phyloP scores from a whole-genome alignment of 2,888 invertebrate genomes.

The Harpalus rubripes region DNA sequence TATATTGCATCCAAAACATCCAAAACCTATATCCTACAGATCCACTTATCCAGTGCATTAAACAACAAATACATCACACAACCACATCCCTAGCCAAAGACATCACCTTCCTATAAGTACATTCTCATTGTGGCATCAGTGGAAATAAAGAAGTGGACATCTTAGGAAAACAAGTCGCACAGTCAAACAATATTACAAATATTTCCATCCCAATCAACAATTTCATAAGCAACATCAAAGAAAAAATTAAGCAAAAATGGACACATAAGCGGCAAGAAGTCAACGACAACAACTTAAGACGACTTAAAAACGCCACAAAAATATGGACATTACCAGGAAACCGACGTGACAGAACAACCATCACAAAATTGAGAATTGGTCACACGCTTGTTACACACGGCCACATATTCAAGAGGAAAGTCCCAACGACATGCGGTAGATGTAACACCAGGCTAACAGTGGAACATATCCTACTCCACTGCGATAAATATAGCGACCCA shows the following conservation, averaged over 20 bases:
- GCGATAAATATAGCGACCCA: no score
- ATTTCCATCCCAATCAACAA: neutral
- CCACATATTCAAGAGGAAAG: no score
- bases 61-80: neutral
- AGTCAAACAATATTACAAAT: neutral
- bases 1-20: slow-evolving; percentile 7
- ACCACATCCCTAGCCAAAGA: neutral
- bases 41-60: slow-evolving; percentile 3
- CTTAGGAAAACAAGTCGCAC: neutral
- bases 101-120: neutral
- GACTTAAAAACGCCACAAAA: no score
- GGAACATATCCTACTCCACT: no score
- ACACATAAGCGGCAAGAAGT: neutral
- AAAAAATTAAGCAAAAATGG: no score
- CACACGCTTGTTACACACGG: no score
- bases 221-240: slow-evolving; percentile 11
- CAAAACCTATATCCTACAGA: slow-evolving; percentile 7
- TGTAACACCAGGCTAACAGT: no score
- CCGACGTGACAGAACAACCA: no score
- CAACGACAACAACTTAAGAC: no score
- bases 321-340: no score
- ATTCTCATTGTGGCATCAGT: neutral
- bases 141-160: slow-evolving; percentile 27
- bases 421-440: no score
- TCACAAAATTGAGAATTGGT: no score